Conservation (phyloP, 2,113 vertebrate species). For the Pseudorasbora parva region DNA sequence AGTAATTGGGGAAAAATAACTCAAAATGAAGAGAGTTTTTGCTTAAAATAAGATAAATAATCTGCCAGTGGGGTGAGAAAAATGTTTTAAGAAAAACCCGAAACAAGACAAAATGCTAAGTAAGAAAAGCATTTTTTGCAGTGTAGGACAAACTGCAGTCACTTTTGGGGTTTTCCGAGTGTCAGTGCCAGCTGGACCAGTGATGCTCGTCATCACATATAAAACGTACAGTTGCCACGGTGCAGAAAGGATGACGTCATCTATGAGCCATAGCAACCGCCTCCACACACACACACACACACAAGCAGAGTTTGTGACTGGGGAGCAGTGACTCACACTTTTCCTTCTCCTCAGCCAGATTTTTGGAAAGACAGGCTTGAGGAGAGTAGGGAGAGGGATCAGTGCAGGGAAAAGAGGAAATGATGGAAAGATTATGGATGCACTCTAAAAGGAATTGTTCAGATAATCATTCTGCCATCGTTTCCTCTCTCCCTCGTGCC, state of each 20-base stretch:
- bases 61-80: too few species aligned
- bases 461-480: background rate
- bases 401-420: background rate
- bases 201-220: conserved; percentile 43
- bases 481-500: background rate
- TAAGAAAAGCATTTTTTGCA: too few species aligned
- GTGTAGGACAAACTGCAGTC: background rate
- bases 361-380: conserved; percentile 48
- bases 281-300: conserved; percentile 36
- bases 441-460: background rate
- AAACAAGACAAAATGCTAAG: too few species aligned
- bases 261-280: background rate
- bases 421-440: background rate
- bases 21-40: too few species aligned
- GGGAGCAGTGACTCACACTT: conserved; percentile 75
- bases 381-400: conserved; percentile 22
- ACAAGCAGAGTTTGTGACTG: conserved; percentile 47
- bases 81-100: too few species aligned
- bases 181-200: conserved; percentile 44
- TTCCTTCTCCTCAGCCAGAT: conserved; percentile 81
- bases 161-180: conserved; percentile 30
- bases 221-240: conserved; percentile 43
- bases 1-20: too few species aligned
- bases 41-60: too few species aligned
- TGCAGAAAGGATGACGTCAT: conserved; percentile 44